Percentiles rank a stretch among this genome's conserved stretches.
Evolutionary conservation across 2,113 vertebrate genomes (phyloP).

Genomic region (Tamias sibiricus): DNA sequence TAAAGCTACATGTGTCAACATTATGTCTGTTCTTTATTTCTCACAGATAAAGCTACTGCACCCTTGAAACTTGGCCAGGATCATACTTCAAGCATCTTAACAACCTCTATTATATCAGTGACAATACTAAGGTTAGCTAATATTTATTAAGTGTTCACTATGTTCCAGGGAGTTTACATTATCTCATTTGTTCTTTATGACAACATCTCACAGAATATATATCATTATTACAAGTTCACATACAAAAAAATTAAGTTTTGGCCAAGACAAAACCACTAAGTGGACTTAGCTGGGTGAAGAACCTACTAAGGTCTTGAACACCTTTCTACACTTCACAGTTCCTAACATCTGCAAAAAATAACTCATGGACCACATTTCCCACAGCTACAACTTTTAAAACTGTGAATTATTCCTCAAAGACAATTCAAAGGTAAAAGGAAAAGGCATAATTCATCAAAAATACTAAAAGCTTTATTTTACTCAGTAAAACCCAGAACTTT

Average conservation of each 20-base stretch:
- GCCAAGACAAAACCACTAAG: background rate
- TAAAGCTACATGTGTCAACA: background rate
- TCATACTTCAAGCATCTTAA: background rate
- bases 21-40: background rate
- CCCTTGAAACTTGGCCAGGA: background rate
- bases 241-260: background rate
- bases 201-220: background rate
- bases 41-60: background rate
- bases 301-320: background rate
- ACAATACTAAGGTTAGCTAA: background rate
- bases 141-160: background rate
- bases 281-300: background rate
- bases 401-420: background rate
- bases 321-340: background rate
- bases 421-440: background rate
- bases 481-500: background rate
- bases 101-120: background rate
- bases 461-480: background rate
- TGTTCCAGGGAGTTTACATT: background rate
- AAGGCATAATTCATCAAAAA: background rate
- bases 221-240: background rate
- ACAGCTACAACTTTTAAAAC: conserved; percentile 9
- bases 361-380: background rate
- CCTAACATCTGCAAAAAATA: background rate
- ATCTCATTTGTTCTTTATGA: background rate